Conservation (phyloP, 2,888 invertebrate species). For the Abscondita cerata region DNA sequence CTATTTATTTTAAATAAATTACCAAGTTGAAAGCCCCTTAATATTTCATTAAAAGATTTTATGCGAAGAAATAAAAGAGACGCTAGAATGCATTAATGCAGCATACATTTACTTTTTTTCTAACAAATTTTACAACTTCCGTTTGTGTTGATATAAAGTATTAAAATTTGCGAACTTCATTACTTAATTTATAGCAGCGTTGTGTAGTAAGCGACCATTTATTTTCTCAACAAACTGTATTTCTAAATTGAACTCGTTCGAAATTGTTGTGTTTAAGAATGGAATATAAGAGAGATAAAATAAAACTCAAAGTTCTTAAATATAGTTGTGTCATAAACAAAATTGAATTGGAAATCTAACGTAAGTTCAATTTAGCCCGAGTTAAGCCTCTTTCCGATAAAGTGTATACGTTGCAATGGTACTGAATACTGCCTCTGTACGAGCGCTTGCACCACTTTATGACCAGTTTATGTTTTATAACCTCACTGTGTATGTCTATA, state of each 20-base stretch:
- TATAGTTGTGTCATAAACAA: conserved; percentile 25
- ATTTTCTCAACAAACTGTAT: too few relatives aligned
- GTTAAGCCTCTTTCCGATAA: conserved; percentile 32
- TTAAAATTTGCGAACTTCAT: background rate
- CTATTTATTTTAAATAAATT: conserved; percentile 37
- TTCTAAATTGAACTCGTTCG: too few relatives aligned
- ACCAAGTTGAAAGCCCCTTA: conserved; percentile 31
- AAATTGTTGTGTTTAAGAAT: too few relatives aligned
- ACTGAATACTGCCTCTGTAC: conserved; percentile 38
- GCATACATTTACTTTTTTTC: conserved; percentile 6
- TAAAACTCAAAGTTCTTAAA: conserved; percentile 24
- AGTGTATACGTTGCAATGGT: conserved; percentile 39
- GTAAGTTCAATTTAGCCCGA: conserved; percentile 32
- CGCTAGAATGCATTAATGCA: conserved; percentile 17
- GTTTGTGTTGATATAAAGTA: background rate
- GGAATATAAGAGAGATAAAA: conserved; percentile 18
- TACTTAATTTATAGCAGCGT: too few relatives aligned
- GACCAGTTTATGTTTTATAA: conserved; percentile 55
- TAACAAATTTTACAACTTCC: conserved; percentile 19
- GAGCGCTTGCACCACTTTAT: conserved; percentile 46
- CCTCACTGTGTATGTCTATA: conserved; percentile 46
- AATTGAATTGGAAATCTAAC: conserved; percentile 35
- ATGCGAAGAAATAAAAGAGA: conserved; percentile 20
- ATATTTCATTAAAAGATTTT: conserved; percentile 25
- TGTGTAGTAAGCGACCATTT: too few relatives aligned